Conservation (phyloP, 1,140 invertebrate genomes). For the Nautilus pompilius region DNA sequence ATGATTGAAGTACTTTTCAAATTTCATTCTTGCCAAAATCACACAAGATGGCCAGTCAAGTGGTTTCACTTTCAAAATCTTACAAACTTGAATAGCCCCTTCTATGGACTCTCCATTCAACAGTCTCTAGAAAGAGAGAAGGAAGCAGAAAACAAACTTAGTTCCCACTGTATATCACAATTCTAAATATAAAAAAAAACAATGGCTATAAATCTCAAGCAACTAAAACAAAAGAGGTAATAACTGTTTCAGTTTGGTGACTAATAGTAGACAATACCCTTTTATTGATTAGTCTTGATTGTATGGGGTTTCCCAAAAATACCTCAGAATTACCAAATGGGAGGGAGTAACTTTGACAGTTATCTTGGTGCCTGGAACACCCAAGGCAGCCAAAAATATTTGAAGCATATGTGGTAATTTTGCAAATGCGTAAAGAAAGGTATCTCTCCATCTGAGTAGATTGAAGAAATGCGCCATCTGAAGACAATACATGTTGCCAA, state of each 20-base stretch:
- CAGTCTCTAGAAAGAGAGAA: conserved; percentile 27
- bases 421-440: too few relatives aligned
- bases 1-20: conserved; percentile 58
- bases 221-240: neutral
- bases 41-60: conserved; percentile 47
- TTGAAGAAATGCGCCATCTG: too few relatives aligned
- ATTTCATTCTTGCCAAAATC: conserved; percentile 47
- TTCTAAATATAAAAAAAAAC: neutral
- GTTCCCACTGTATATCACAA: neutral
- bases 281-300: too few relatives aligned
- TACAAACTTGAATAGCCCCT: conserved; percentile 38
- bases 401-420: too few relatives aligned
- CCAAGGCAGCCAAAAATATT: too few relatives aligned
- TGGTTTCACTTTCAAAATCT: conserved; percentile 31
- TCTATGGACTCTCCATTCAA: conserved; percentile 36
- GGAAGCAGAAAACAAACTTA: neutral
- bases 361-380: too few relatives aligned
- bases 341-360: too few relatives aligned
- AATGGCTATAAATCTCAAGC: neutral
- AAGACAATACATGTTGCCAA: too few relatives aligned
- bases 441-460: too few relatives aligned
- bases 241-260: neutral
- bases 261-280: too few relatives aligned
- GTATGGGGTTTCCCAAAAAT: too few relatives aligned
- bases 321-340: too few relatives aligned